Evolutionary conservation across 2,797 vertebrate species (phyloP).

Genomic region (Coregonus ussuriensis): DNA sequence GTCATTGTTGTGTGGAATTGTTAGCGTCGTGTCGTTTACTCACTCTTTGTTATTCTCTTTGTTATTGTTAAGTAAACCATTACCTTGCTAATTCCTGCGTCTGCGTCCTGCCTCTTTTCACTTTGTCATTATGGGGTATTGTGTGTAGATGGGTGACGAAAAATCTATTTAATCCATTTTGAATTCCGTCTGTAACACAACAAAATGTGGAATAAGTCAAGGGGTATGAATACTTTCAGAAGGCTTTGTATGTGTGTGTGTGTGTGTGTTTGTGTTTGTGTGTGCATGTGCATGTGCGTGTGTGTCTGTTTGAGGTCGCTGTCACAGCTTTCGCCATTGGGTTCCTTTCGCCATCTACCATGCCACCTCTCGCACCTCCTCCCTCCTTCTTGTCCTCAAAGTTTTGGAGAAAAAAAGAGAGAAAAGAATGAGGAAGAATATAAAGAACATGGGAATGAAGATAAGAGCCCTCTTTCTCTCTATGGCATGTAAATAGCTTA

Average conservation of each 20-base stretch:
- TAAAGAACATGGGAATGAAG: conserved; percentile 29
- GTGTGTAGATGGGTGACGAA: too few relatives aligned
- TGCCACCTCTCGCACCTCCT: neutral
- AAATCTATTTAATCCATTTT: too few relatives aligned
- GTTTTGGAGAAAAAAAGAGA: conserved; percentile 19
- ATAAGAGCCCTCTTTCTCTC: conserved; percentile 33
- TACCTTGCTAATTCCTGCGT: too few relatives aligned
- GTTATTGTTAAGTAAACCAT: too few relatives aligned
- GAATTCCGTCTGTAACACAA: too few relatives aligned
- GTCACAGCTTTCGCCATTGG: neutral
- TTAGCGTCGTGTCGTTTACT: too few relatives aligned
- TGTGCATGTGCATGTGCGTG: neutral
- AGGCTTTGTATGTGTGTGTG: neutral
- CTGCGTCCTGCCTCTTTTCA: too few relatives aligned
- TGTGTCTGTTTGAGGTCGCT: conserved; percentile 1
- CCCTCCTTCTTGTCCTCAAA: neutral
- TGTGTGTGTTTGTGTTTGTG: neutral
- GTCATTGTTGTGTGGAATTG: too few relatives aligned
- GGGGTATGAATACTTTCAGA: too few relatives aligned
- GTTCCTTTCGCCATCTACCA: neutral
- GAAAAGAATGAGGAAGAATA: conserved; percentile 16
- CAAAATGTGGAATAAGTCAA: too few relatives aligned
- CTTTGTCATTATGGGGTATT: too few relatives aligned
- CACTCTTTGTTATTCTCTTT: too few relatives aligned
- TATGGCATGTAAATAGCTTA: conserved; percentile 58